These are phyloP conservation scores for Dinocampus coccinellae DNA, from an alignment of 2,888 invertebrate species.

Conservation along the genomic window DNA sequence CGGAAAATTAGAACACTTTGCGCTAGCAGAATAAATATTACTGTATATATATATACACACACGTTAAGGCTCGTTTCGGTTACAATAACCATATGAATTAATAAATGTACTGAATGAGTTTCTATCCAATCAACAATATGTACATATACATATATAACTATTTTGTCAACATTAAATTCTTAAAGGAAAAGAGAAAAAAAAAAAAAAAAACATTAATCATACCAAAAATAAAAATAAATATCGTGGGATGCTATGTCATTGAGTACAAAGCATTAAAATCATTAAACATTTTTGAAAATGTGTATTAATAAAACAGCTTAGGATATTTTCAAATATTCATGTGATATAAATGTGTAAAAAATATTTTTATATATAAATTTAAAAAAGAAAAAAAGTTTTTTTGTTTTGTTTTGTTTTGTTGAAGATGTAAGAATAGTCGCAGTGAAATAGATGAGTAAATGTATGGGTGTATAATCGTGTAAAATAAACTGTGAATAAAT, in stretches of 20 bases:
- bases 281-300: background rate
- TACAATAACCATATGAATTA: background rate
- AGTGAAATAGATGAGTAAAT: background rate
- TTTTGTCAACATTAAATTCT: background rate
- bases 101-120: background rate
- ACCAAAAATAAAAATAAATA: too few species aligned
- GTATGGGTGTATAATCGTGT: background rate
- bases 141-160: background rate
- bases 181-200: background rate
- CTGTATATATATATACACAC: background rate
- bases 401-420: background rate
- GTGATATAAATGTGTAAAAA: too few species aligned
- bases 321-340: too few species aligned
- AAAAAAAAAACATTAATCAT: too few species aligned
- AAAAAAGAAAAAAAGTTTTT: too few species aligned
- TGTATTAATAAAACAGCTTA: background rate
- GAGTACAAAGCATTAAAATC: background rate
- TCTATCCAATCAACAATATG: background rate
- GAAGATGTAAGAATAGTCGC: background rate
- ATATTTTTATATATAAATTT: too few species aligned
- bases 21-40: constrained; percentile 15
- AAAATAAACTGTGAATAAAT: background rate
- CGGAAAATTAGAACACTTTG: constrained; percentile 43
- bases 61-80: background rate
- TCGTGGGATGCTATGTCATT: background rate